Base-by-base conservation (phyloP, 2,797 vertebrate genomes). In the Onychomys leucogaster region DNA sequence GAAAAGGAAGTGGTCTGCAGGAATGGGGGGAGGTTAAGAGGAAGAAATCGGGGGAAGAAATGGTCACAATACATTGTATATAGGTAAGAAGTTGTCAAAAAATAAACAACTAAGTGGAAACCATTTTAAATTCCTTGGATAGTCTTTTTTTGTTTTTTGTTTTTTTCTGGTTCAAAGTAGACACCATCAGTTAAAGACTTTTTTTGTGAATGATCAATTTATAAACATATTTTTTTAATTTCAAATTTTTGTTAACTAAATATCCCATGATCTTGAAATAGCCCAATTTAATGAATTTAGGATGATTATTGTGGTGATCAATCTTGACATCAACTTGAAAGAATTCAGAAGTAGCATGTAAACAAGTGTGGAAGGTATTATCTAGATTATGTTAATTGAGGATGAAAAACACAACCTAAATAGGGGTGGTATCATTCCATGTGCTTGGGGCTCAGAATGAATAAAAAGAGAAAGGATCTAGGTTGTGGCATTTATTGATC, bases 161-260 rank as follows among this genome's bases (percentile, higher is more conserved):
- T 49, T 83, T 6, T 55, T 92, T 83, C 43, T 77, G 19, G 11
- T 37, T 93, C 69, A 77, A 73, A 95, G 81, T 87, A 59, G 2
- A 52, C 17, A 37, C 23, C 32, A 83, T 46, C 52, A 77, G 5
- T 95, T 87, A 91, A 86, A 13, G 7, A 6, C 67, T 59, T 49
- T 41, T 71, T 95, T 82, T 55, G 27, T 84, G 77, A 88, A 55
- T 27, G 3, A 9, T 65, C 27, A 94, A 73, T 84, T 59, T 91
- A 52, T 81, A 63, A 93, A 89, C 93, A 49, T 78, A 34, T 46
- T 77, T 93, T 83, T 19, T 34, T 67, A 83, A 73, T 4, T 84
- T 63, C 34, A 49, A 90, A 83, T 10, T 63, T 49, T 14, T 21
- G 16, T 52, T 43, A 73, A 81, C 71, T 78, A 88, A 67, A 32